Conservation (phyloP, 2,113 vertebrate species). For the Peromyscus leucopus region DNA sequence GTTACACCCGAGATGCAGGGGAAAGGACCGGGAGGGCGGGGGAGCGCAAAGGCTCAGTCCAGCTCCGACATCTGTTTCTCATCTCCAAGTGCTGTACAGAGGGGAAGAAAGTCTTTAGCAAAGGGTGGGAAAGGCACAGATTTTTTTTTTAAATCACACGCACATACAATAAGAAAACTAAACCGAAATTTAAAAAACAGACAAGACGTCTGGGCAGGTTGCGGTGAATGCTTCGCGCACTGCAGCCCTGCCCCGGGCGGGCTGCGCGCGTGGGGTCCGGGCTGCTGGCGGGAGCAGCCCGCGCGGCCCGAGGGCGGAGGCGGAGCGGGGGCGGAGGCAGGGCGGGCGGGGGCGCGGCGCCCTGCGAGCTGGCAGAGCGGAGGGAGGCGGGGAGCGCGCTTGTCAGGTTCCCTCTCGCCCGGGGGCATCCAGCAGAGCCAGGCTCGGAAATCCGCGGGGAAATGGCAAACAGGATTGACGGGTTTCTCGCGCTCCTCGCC, state of each 20-base stretch:
- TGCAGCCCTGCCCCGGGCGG: conserved; percentile 52
- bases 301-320: conserved; percentile 73
- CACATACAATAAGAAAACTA: conserved; percentile 75
- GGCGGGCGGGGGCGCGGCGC: conserved; percentile 45
- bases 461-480: conserved; percentile 84
- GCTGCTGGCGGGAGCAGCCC: conserved; percentile 75
- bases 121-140: conserved; percentile 77
- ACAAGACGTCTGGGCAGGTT: conserved; percentile 54
- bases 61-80: conserved; percentile 82
- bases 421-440: conserved; percentile 81
- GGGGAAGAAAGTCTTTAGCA: conserved; percentile 79
- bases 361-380: conserved; percentile 40
- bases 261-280: conserved; percentile 77
- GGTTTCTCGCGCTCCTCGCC: conserved; percentile 81
- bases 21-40: conserved; percentile 15
- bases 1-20: conserved; percentile 4
- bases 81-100: conserved; percentile 74
- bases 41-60: conserved; percentile 52
- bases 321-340: not conserved
- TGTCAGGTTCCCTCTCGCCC: conserved; percentile 80
- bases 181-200: conserved; percentile 34
- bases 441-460: conserved; percentile 81
- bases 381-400: conserved; percentile 71
- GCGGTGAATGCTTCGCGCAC: conserved; percentile 24
- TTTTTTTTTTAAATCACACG: conserved; percentile 49